These are phyloP conservation scores for Cryptoleucopteryx plumbea DNA, from an alignment of 2,113 vertebrate species.

Conservation along the genomic window DNA sequence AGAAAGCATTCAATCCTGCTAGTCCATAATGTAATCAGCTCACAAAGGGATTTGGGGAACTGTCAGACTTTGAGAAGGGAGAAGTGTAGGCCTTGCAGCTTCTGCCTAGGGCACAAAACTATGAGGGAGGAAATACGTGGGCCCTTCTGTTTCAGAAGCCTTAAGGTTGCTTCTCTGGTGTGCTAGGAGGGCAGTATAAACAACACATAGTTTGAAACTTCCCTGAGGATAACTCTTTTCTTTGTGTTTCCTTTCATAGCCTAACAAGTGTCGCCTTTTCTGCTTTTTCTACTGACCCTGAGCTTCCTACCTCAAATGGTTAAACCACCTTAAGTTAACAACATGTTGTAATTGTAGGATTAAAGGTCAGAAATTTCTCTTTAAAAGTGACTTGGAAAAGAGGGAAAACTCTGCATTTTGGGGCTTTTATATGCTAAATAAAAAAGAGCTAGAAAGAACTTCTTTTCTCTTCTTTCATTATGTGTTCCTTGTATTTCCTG, in stretches of 20 bases:
- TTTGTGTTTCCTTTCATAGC: not conserved
- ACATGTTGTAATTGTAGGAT: not conserved
- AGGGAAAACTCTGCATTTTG: not conserved
- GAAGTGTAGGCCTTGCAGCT: not conserved
- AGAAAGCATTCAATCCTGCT: not conserved
- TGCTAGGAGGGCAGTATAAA: not conserved
- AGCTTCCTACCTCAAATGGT: not conserved
- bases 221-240: not conserved
- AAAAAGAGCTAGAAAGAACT: not conserved
- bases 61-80: not conserved
- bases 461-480: not conserved
- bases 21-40: not conserved
- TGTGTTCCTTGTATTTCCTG: not conserved
- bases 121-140: rapidly evolving
- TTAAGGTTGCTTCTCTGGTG: not conserved
- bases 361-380: not conserved
- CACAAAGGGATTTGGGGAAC: not conserved
- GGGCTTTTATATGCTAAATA: not conserved
- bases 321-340: not conserved
- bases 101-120: not conserved
- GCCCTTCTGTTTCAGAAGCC: not conserved
- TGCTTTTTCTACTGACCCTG: not conserved
- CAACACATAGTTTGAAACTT: not conserved
- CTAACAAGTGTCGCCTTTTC: not conserved
- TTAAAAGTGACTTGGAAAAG: not conserved